Conservation (phyloP, 2,113 vertebrate species). For the Vombatus ursinus region DNA sequence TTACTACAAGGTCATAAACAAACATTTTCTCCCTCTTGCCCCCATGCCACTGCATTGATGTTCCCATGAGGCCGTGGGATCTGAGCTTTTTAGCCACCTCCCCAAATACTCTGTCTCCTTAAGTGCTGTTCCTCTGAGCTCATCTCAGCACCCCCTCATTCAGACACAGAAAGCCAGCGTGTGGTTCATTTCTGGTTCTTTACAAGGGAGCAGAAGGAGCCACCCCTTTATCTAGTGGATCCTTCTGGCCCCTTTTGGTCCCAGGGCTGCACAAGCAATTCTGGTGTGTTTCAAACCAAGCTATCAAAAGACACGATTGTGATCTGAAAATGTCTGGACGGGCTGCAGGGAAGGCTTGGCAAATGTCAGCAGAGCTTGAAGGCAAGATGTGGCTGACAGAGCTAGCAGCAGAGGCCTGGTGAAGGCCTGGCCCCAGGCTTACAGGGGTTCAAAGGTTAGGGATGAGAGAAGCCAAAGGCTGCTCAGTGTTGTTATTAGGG, state of each 20-base stretch:
- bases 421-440: slow-evolving; percentile 61
- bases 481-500: slow-evolving; percentile 43
- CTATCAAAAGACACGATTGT: slow-evolving; percentile 64
- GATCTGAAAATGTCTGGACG: slow-evolving; percentile 68
- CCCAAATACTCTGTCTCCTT: neutral
- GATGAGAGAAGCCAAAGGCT: slow-evolving; percentile 69
- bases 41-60: neutral
- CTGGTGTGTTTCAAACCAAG: slow-evolving; percentile 60
- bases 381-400: slow-evolving; percentile 75
- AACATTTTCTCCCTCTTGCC: neutral
- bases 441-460: slow-evolving; percentile 70
- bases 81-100: neutral
- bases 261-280: slow-evolving; percentile 55
- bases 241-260: slow-evolving; percentile 58
- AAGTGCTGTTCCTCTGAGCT: neutral
- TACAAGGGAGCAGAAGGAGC: slow-evolving; percentile 16
- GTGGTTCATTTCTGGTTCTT: slow-evolving; percentile 52
- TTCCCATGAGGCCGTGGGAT: neutral
- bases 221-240: slow-evolving; percentile 23
- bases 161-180: neutral
- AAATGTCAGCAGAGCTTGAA: slow-evolving; percentile 80
- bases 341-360: slow-evolving; percentile 73
- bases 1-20: neutral
- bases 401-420: slow-evolving; percentile 63
- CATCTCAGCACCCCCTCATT: neutral